Percentiles rank a stretch among this genome's conserved stretches.
Conservation (phyloP, 2,888 invertebrate genomes). For the Macrosoma leucophasiata region DNA sequence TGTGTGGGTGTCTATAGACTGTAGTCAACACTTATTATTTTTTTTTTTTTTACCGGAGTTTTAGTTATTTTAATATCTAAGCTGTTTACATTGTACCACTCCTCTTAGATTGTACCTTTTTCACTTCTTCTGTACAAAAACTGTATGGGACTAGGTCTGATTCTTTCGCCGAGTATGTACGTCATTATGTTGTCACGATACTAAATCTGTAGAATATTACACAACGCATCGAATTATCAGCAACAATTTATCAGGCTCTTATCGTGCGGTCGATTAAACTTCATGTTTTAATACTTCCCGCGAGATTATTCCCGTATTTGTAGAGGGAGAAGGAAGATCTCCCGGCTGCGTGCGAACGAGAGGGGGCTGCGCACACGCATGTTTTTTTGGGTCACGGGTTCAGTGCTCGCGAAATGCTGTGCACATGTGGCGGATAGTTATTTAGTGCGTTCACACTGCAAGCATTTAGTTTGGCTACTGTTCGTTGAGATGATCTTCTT, state of each 20-base stretch:
- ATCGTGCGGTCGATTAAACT: conserved; percentile 5
- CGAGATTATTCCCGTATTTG: conserved; percentile 17
- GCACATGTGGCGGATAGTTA: conserved; percentile 10
- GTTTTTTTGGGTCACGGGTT: conserved; percentile 45
- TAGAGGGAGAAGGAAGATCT: conserved; percentile 2
- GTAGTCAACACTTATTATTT: no score
- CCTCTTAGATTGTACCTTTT: no score
- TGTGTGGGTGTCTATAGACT: no score
- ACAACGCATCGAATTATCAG: background rate
- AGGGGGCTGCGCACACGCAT: conserved; percentile 27
- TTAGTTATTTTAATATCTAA: conserved; percentile 4
- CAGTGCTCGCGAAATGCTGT: conserved; percentile 39
- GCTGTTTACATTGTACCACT: no score
- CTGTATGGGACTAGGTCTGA: no score
- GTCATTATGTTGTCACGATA: no score
- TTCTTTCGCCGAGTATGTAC: no score
- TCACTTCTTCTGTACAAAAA: no score
- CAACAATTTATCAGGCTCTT: background rate
- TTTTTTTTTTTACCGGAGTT: conserved; percentile 5
- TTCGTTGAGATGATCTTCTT: no score
- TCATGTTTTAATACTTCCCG: conserved; percentile 13
- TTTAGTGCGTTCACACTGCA: no score
- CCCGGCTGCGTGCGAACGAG: conserved; percentile 12
- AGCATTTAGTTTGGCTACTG: no score
- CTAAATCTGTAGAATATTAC: no score